Percentiles rank a stretch among this genome's conserved stretches.
phyloP scores from a whole-genome alignment of 2,888 invertebrate genomes.

The Epiblema foenella region DNA sequence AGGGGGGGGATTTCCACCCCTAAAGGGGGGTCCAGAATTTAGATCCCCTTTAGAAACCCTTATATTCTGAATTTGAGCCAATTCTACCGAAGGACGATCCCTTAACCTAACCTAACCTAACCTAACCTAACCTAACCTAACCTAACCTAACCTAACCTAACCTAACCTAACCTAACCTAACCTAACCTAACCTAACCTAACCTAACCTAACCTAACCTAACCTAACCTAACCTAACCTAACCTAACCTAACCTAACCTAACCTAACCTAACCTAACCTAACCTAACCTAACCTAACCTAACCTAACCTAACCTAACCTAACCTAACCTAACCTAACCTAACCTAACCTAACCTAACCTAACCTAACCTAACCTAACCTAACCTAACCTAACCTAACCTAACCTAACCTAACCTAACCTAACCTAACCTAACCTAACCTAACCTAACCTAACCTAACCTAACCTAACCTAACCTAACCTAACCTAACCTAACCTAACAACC shows the following conservation, averaged over 20 bases:
- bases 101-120: too few relatives aligned
- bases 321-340: slow-evolving; percentile 18
- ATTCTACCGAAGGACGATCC: too few relatives aligned
- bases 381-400: slow-evolving; percentile 39
- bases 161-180: slow-evolving; percentile 39
- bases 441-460: slow-evolving; percentile 27
- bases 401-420: slow-evolving; percentile 39
- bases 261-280: slow-evolving; percentile 39
- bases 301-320: slow-evolving; percentile 39
- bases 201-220: slow-evolving; percentile 38
- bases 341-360: slow-evolving; percentile 36
- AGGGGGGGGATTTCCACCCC: too few relatives aligned
- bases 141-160: slow-evolving; percentile 39
- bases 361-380: slow-evolving; percentile 39
- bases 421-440: slow-evolving; percentile 33
- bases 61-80: too few relatives aligned
- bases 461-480: slow-evolving; percentile 36
- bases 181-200: slow-evolving; percentile 39
- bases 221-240: slow-evolving; percentile 16
- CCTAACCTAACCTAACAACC: too few relatives aligned
- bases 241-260: slow-evolving; percentile 20
- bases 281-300: slow-evolving; percentile 38
- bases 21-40: too few relatives aligned
- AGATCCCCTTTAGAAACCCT: too few relatives aligned
- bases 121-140: slow-evolving; percentile 29